phyloP scores from a whole-genome alignment of 2,113 vertebrate genomes.

The Gnathonemus longibarbis region DNA sequence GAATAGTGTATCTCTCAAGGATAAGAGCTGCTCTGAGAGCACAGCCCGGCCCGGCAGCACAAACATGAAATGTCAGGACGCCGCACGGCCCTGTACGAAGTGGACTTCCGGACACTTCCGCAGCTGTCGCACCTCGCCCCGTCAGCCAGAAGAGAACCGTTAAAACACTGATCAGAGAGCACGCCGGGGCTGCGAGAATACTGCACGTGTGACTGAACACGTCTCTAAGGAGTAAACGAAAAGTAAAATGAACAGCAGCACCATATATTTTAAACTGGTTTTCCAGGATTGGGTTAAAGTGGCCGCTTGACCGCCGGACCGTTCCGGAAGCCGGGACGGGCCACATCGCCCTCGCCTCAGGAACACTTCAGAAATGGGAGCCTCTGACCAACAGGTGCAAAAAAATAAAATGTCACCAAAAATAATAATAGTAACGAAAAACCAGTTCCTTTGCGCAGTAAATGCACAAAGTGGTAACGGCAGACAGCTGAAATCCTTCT shows the following conservation, averaged over 20 bases:
- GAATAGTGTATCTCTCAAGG: conserved; percentile 6
- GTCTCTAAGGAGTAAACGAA: neutral
- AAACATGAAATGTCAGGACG: too few relatives aligned
- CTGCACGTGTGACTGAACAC: neutral
- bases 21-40: neutral
- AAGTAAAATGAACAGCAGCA: conserved; percentile 19
- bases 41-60: neutral
- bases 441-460: neutral
- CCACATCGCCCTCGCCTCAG: neutral
- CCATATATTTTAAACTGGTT: conserved; percentile 9
- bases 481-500: neutral
- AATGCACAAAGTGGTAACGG: neutral
- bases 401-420: neutral
- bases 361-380: neutral
- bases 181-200: neutral
- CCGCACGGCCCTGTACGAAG: too few relatives aligned
- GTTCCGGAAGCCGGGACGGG: neutral
- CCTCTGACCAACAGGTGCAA: neutral
- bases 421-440: neutral
- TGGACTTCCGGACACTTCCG: neutral
- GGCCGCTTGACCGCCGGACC: neutral
- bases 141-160: neutral
- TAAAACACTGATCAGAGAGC: conserved; percentile 7
- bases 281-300: conserved; percentile 11
- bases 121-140: neutral